These are phyloP conservation scores for Myiotriccus ornatus DNA, from an alignment of 2,797 vertebrate species.

Conservation along the genomic window DNA sequence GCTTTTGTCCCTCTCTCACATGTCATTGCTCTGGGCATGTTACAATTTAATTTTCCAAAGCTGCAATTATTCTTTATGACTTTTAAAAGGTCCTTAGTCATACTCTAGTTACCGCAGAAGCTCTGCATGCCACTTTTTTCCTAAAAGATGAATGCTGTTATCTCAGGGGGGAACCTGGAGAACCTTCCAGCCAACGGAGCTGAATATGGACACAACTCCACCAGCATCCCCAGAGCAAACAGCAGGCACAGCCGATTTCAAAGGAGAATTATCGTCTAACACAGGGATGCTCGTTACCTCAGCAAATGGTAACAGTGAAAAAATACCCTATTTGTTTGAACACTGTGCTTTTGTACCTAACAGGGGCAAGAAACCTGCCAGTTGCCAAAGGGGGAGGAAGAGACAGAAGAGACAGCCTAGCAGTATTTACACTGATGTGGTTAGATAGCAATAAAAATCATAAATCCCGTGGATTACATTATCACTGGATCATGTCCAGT, in stretches of 20 bases:
- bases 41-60: not conserved
- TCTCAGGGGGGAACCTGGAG: not conserved
- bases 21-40: not conserved
- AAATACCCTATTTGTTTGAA: not conserved
- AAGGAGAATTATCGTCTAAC: not conserved
- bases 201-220: not conserved
- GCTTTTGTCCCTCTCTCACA: not conserved
- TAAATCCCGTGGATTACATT: conserved; percentile 34
- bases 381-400: not conserved
- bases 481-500: conserved; percentile 37
- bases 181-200: not conserved
- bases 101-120: not conserved
- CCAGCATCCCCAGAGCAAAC: not conserved
- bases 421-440: not conserved
- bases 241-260: fast-evolving
- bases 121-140: not conserved
- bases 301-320: not conserved
- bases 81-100: not conserved
- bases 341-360: not conserved
- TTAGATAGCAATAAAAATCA: conserved; percentile 31
- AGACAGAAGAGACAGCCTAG: not conserved
- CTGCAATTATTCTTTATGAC: not conserved
- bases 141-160: not conserved
- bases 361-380: not conserved
- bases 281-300: not conserved